Evolutionary conservation across 2,113 vertebrate genomes (phyloP).

Genomic region (Noctilio leporinus): DNA sequence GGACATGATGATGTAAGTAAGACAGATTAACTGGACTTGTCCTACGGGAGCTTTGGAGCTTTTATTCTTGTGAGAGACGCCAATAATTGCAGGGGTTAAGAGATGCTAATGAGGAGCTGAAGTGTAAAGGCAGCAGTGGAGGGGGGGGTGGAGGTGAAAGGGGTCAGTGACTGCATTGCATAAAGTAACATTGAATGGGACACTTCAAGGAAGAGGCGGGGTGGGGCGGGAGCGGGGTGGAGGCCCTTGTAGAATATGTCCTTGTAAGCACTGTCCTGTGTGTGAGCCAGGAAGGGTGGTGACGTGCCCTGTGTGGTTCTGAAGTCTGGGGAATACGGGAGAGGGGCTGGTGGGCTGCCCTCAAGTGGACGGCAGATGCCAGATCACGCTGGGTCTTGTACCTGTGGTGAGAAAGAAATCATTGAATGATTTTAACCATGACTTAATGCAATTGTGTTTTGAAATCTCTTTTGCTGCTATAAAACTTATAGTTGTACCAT

Average conservation of each 20-base stretch:
- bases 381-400: background rate
- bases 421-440: background rate
- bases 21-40: background rate
- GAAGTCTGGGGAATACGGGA: background rate
- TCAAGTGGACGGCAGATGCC: background rate
- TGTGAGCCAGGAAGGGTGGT: too few relatives aligned
- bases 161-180: background rate
- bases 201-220: background rate
- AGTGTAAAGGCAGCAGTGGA: background rate
- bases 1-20: background rate
- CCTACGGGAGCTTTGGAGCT: background rate
- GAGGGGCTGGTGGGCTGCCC: background rate
- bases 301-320: background rate
- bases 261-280: background rate
- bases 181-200: background rate
- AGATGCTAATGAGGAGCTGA: background rate
- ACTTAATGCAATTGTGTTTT: constrained; percentile 9
- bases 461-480: background rate
- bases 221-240: too few relatives aligned
- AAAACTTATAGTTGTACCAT: background rate
- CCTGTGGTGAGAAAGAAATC: background rate
- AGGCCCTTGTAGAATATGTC: background rate
- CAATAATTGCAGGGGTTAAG: background rate
- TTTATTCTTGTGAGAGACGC: background rate
- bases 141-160: background rate